Percentiles rank a stretch among this genome's conserved stretches.
phyloP scores from a whole-genome alignment of 2,797 vertebrate species.

The Diceros bicornis region DNA sequence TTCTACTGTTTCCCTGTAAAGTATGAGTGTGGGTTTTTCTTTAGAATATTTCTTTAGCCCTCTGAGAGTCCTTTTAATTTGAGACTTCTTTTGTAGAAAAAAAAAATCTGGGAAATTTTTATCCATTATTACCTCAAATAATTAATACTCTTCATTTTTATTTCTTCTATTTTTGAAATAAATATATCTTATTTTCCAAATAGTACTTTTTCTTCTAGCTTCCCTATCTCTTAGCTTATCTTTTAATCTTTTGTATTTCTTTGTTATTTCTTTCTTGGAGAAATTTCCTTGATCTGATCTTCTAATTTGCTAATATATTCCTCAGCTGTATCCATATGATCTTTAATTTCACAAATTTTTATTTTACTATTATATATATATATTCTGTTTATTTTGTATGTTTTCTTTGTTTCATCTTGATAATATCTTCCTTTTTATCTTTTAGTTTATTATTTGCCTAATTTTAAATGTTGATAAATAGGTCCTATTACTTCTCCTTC shows the following conservation, averaged over 20 bases:
- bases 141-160: background rate
- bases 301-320: background rate
- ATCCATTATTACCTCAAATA: background rate
- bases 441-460: background rate
- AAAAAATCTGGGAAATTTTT: background rate
- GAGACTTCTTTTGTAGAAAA: background rate
- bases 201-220: background rate
- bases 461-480: slow-evolving; percentile 2
- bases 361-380: background rate
- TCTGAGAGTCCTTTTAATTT: background rate
- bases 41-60: background rate
- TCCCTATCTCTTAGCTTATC: background rate
- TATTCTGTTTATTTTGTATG: background rate
- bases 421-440: background rate
- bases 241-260: background rate
- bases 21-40: background rate
- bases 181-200: background rate
- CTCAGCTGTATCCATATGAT: background rate
- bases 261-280: slow-evolving; percentile 1
- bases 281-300: background rate
- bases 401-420: background rate
- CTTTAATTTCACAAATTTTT: background rate
- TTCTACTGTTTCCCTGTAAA: background rate
- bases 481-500: background rate
- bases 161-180: background rate